These are phyloP conservation scores for Saxidomus purpurata DNA, from an alignment of 1,140 invertebrate species.

Conservation along the genomic window DNA sequence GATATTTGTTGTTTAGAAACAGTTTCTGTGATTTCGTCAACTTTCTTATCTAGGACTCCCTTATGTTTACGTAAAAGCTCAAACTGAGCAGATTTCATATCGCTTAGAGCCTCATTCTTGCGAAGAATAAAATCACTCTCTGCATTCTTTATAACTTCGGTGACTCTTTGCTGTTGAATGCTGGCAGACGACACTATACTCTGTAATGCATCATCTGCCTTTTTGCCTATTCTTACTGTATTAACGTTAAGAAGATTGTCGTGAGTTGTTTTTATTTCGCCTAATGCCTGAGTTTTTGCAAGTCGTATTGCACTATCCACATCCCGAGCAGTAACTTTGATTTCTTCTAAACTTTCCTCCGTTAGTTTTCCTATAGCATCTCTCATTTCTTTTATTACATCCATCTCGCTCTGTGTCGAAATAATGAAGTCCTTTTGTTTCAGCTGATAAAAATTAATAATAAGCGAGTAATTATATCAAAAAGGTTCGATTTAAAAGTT, in stretches of 20 bases:
- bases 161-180: background rate
- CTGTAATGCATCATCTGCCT: background rate
- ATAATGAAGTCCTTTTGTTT: background rate
- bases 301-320: background rate
- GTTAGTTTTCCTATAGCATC: background rate
- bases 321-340: background rate
- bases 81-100: background rate
- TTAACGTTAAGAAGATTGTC: background rate
- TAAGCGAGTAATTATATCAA: too few relatives aligned
- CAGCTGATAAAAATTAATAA: background rate
- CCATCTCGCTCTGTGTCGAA: background rate
- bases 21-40: background rate
- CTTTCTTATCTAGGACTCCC: background rate
- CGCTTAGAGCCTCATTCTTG: background rate
- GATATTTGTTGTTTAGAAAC: background rate
- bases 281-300: background rate
- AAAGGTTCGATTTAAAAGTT: too few relatives aligned
- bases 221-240: background rate
- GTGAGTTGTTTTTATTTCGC: background rate
- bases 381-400: background rate
- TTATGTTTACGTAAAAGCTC: background rate
- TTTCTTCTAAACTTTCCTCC: background rate
- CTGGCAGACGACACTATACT: background rate
- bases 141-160: background rate
- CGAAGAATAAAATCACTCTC: background rate